Evolutionary conservation across 2,797 vertebrate genomes (phyloP).

Genomic region (Xenops minutus): DNA sequence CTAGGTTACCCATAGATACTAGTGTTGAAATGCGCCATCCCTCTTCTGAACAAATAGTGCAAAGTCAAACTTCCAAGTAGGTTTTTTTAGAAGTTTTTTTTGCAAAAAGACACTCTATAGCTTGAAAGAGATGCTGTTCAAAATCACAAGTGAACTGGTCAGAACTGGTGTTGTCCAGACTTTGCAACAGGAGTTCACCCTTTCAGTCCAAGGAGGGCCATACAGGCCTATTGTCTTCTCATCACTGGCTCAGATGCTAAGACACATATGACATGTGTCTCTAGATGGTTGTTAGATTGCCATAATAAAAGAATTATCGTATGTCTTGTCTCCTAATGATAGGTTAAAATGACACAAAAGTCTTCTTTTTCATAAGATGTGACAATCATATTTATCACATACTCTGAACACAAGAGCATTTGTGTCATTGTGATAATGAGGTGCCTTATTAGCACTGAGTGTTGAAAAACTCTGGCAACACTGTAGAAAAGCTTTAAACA

Average conservation of each 20-base stretch:
- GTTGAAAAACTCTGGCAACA: not conserved
- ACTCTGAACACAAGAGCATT: not conserved
- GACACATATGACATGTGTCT: not conserved
- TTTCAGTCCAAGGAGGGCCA: not conserved
- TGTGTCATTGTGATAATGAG: not conserved
- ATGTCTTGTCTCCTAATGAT: not conserved
- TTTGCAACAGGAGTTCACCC: not conserved
- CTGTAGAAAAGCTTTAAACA: not conserved
- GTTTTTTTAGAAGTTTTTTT: not conserved
- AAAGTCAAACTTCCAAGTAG: not conserved
- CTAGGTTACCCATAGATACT: not conserved
- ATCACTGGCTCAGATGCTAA: not conserved
- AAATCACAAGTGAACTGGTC: not conserved
- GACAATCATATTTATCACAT: not conserved
- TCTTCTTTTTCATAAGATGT: not conserved
- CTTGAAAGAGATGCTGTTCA: not conserved
- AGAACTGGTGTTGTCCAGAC: not conserved
- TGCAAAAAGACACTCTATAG: not conserved
- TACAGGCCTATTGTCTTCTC: not conserved
- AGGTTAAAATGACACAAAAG: not conserved
- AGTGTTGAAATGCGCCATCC: not conserved
- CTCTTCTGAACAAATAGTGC: not conserved
- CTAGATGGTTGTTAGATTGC: not conserved
- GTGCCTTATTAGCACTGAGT: not conserved
- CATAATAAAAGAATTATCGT: not conserved